phyloP scores from a whole-genome alignment of 1,140 invertebrate species.

The Lutraria rhynchaena region DNA sequence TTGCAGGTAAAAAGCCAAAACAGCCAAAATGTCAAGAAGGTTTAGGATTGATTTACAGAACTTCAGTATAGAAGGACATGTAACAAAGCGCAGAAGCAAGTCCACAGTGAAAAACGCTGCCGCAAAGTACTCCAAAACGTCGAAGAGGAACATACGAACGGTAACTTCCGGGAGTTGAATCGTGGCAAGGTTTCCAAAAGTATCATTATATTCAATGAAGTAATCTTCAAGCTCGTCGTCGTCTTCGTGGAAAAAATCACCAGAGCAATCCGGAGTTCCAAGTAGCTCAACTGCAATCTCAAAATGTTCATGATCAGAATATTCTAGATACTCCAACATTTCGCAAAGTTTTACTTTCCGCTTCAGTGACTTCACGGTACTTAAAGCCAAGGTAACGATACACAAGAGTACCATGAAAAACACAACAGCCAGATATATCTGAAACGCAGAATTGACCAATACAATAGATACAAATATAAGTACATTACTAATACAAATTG shows the following conservation, averaged over 20 bases:
- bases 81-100: conserved; percentile 19
- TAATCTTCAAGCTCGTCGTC: conserved; percentile 3
- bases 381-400: conserved; percentile 23
- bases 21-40: conserved; percentile 45
- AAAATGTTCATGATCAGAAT: conserved; percentile 1
- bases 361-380: conserved; percentile 18
- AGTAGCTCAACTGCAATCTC: neutral
- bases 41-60: conserved; percentile 18
- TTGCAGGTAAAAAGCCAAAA: conserved; percentile 27
- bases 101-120: conserved; percentile 40
- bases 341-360: conserved; percentile 24
- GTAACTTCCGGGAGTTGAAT: neutral
- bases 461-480: too few relatives aligned
- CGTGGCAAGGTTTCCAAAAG: neutral
- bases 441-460: too few relatives aligned
- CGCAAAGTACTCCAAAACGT: conserved; percentile 16
- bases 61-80: conserved; percentile 10
- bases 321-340: conserved; percentile 33
- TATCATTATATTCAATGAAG: neutral
- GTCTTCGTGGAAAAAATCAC: neutral
- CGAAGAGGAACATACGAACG: neutral
- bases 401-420: conserved; percentile 36
- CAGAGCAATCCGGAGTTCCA: conserved; percentile 15
- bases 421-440: conserved; percentile 21
- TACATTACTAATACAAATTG: too few relatives aligned